phyloP scores from a whole-genome alignment of 2,113 vertebrate genomes.

The Chloropsis hardwickii region DNA sequence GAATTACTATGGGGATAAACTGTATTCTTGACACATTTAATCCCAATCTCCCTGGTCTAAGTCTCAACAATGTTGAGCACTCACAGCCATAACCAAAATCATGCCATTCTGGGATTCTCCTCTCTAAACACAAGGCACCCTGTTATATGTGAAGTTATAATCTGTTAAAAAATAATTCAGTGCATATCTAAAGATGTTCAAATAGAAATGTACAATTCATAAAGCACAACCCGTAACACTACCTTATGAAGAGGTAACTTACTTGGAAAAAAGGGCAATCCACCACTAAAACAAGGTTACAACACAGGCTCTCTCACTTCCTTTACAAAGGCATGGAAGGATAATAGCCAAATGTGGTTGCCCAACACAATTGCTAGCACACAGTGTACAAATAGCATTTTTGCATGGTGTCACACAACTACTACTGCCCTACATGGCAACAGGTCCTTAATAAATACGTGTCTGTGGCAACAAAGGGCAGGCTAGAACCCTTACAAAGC shows the following conservation, averaged over 20 bases:
- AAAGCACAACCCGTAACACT: background rate
- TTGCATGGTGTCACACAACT: background rate
- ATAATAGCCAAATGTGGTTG: background rate
- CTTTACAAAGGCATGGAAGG: background rate
- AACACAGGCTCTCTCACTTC: background rate
- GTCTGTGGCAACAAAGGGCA: background rate
- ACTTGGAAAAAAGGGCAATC: background rate
- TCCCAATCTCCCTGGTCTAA: background rate
- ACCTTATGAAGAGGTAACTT: background rate
- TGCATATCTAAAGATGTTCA: background rate
- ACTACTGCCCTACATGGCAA: background rate
- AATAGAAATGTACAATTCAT: background rate
- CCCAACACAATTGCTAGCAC: background rate
- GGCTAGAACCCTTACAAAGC: background rate
- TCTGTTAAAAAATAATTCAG: background rate
- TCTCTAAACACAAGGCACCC: background rate
- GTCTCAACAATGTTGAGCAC: background rate
- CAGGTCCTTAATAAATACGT: background rate
- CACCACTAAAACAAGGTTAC: background rate
- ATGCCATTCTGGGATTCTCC: background rate
- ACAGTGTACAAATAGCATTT: background rate
- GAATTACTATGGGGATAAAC: accelerated
- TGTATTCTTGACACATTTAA: background rate
- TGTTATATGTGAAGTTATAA: background rate
- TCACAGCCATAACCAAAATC: background rate